phyloP scores from a whole-genome alignment of 2,888 invertebrate genomes.

The Acleris emargana region DNA sequence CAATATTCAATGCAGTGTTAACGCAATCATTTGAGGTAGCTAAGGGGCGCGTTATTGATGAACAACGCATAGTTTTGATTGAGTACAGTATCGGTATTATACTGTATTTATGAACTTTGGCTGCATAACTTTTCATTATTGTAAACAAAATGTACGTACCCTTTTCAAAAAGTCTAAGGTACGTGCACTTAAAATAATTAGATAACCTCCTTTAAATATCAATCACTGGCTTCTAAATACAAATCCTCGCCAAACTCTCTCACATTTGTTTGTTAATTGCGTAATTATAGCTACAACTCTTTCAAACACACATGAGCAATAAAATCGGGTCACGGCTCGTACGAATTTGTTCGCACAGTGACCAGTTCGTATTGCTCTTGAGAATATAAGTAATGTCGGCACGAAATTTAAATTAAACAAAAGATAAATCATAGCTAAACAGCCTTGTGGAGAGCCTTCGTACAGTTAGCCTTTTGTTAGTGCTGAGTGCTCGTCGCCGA shows the following conservation, averaged over 20 bases:
- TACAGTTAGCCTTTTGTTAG: conserved; percentile 70
- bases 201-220: neutral
- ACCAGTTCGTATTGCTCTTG: neutral
- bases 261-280: conserved; percentile 29
- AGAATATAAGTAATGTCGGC: conserved; percentile 49
- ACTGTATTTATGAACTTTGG: no score
- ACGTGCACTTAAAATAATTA: no score
- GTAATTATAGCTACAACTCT: conserved; percentile 25
- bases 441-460: conserved; percentile 77
- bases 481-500: conserved; percentile 67
- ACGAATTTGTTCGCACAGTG: no score
- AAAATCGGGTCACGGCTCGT: no score
- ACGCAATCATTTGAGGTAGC: no score
- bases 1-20: no score
- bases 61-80: no score
- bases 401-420: conserved; percentile 75
- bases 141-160: no score
- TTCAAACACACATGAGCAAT: conserved; percentile 15
- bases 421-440: conserved; percentile 75
- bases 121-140: no score
- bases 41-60: no score
- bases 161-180: no score
- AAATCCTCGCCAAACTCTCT: conserved; percentile 8
- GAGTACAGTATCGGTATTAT: no score
- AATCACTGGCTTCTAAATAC: neutral